Evolutionary conservation across 2,113 vertebrate genomes (phyloP), one percentile per base, ranked within the genome.

Genomic region (Crotophaga sulcirostris): DNA sequence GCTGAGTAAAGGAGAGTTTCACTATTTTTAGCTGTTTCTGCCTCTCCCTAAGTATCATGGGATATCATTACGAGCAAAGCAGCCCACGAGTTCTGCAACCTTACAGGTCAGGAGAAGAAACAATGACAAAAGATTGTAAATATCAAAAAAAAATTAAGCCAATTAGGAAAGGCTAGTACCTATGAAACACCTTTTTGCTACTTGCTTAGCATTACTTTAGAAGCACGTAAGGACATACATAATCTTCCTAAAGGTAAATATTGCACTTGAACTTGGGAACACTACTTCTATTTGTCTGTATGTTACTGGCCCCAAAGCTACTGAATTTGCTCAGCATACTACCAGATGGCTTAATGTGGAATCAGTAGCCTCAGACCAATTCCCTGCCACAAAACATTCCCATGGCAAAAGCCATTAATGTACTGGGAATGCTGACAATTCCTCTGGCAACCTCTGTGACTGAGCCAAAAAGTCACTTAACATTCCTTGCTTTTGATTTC

Each of bases 1-100:
- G 11, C 26, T 95, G 60, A 59, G 19, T 25, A 59, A 59, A 89
- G 47, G 59, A 67, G 51, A 88, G 28, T 80, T 95, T 77, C 38
- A 56, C 60, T 94, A 81, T 84, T 93, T 94, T 90, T 89, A 94
- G 80, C 52, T 75, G 19, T 70, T 90, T 86, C 60, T 86, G 42
- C 33, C 45, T 81, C 58, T 82, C 60, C 58, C 62, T 67, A 67
- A 81, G 68, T 59, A 81, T 87, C 34, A 64, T 17, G 28, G 68
- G 86, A 84, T 78, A 90, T 31, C 24, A 33, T 73, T 81, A 66
- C 13, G 26, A 90, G 76, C 58, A 90, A 93, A 93, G 59, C 92
- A 86, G 42, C 6, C 33, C 52, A 20, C 0, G 2, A 44, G 25
- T 84, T 70, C 47, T 63, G 36, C 1, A 4, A 86, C 24, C 58